A percentile compares a stretch with the other conserved stretches of the same genome.
Evolutionary conservation across 1,140 invertebrate species (phyloP).

Genomic region (Choristoneura fumiferana): DNA sequence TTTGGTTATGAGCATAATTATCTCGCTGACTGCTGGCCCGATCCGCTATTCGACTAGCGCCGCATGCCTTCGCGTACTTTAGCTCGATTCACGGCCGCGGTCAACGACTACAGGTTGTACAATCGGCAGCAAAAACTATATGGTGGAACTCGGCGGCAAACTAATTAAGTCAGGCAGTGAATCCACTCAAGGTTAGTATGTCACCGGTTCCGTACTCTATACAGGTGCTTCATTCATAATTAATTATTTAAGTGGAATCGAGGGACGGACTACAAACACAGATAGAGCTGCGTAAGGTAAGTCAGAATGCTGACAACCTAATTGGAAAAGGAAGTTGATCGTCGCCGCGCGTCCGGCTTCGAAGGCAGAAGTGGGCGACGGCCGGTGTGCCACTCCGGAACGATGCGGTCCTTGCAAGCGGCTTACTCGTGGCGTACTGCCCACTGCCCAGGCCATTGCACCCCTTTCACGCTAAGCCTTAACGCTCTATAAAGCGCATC

Average conservation of each 20-base stretch:
- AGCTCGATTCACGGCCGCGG: constrained; percentile 22
- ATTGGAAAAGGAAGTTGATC: constrained; percentile 49
- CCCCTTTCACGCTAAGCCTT: constrained; percentile 69
- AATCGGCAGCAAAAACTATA: not conserved
- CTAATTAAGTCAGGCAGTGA: not conserved
- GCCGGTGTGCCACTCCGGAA: constrained; percentile 60
- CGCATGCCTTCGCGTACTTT: constrained; percentile 8
- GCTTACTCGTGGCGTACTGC: constrained; percentile 30
- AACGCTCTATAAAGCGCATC: constrained; percentile 71
- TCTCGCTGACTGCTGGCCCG: constrained; percentile 1
- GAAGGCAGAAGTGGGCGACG: constrained; percentile 63
- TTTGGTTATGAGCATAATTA: constrained; percentile 8
- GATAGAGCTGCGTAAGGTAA: constrained; percentile 7
- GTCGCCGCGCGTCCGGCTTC: constrained; percentile 55
- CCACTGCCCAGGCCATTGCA: constrained; percentile 64
- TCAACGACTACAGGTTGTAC: constrained; percentile 23
- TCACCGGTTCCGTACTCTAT: constrained; percentile 3
- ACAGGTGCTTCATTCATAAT: constrained; percentile 3
- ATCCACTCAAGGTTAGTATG: constrained; percentile 5
- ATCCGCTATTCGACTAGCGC: constrained; percentile 12
- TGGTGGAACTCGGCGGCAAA: not conserved
- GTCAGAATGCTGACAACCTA: constrained; percentile 7
- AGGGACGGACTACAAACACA: constrained; percentile 3
- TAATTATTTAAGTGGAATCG: constrained; percentile 11
- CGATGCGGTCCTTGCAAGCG: constrained; percentile 22